Conservation (phyloP, 2,797 vertebrate genomes). For the Amblyopsis hoosieri region DNA sequence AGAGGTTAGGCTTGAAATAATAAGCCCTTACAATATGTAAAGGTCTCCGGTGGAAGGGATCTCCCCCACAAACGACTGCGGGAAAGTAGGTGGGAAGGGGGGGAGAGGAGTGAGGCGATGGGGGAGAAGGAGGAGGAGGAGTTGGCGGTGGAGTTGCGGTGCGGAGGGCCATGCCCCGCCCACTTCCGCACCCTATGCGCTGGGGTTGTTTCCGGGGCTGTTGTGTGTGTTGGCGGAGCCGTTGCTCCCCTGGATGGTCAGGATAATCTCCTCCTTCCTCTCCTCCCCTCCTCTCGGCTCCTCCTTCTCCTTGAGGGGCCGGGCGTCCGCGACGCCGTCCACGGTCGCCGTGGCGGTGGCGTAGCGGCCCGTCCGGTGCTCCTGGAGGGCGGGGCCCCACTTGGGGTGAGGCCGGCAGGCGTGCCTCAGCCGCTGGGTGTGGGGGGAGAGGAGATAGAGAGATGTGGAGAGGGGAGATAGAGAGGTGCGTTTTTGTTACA, state of each 20-base stretch:
- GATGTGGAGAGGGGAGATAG: background rate
- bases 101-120: constrained; percentile 37
- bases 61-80: constrained; percentile 77
- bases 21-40: constrained; percentile 89
- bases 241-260: constrained; percentile 90
- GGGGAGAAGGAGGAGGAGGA: constrained; percentile 28
- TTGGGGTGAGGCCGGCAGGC: constrained; percentile 86
- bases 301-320: constrained; percentile 74
- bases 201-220: constrained; percentile 88
- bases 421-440: constrained; percentile 88
- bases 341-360: constrained; percentile 80
- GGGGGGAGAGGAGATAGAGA: constrained; percentile 6
- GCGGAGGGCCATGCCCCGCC: background rate
- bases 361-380: constrained; percentile 94
- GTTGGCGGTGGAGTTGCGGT: constrained; percentile 21
- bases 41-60: constrained; percentile 81
- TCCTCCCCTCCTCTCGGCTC: constrained; percentile 75
- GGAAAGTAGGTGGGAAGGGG: constrained; percentile 61
- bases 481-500: no score
- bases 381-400: constrained; percentile 92
- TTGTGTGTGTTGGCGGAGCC: constrained; percentile 85
- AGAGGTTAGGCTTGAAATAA: constrained; percentile 82
- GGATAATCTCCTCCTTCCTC: constrained; percentile 83
- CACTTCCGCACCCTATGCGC: constrained; percentile 81
- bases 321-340: constrained; percentile 68